phyloP scores from a whole-genome alignment of 2,797 vertebrate genomes.

The Triplophysa yarkandensis region DNA sequence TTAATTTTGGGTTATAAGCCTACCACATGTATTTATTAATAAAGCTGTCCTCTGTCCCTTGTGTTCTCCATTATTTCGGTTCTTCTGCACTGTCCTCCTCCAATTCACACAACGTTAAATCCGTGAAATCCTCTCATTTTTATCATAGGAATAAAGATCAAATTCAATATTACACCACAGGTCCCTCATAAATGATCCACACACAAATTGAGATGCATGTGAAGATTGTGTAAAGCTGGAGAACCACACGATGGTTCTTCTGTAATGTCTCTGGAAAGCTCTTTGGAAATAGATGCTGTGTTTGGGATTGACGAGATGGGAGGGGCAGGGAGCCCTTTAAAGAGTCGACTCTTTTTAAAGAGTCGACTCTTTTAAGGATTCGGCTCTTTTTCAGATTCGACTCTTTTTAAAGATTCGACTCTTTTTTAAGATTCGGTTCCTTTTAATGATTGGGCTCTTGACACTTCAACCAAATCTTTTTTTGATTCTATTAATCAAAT shows the following conservation, averaged over 20 bases:
- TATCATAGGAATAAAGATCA: background rate
- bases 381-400: too few relatives aligned
- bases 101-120: slow-evolving; percentile 33
- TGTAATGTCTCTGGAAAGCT: slow-evolving; percentile 47
- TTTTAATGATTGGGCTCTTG: too few relatives aligned
- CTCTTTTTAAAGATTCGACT: too few relatives aligned
- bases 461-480: too few relatives aligned
- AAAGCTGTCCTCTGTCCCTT: background rate
- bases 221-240: background rate
- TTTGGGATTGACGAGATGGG: slow-evolving; percentile 25
- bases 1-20: too few relatives aligned
- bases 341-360: too few relatives aligned
- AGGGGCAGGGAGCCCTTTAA: slow-evolving; percentile 2
- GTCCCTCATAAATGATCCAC: background rate
- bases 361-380: too few relatives aligned
- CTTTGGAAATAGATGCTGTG: slow-evolving; percentile 52
- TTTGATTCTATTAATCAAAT: too few relatives aligned
- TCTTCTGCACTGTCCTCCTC: background rate
- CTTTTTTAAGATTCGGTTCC: too few relatives aligned
- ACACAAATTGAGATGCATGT: background rate
- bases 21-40: slow-evolving; percentile 30
- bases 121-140: too few relatives aligned
- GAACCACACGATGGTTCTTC: slow-evolving; percentile 7
- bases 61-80: background rate
- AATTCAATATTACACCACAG: background rate